A percentile compares a stretch with the other conserved stretches of the same genome.
Conservation (phyloP, 2,113 vertebrate species). For the Lepidothrix coronata region DNA sequence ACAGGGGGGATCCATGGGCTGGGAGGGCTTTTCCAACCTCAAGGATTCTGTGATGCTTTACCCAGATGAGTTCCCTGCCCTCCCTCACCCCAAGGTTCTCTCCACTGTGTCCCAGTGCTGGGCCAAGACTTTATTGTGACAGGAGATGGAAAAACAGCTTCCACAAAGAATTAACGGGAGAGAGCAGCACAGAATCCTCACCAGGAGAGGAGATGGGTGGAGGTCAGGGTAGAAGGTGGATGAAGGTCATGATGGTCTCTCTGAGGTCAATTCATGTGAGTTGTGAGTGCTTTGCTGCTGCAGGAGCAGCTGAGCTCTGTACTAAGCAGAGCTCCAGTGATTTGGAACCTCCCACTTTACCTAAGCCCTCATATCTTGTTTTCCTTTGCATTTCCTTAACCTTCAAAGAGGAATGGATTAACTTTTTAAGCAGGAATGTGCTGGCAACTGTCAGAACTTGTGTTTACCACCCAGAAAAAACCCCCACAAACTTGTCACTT, state of each 20-base stretch:
- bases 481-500: background rate
- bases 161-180: background rate
- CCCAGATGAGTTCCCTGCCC: background rate
- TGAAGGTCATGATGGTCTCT: background rate
- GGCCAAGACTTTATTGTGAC: background rate
- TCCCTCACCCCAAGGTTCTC: background rate
- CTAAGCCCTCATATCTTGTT: conserved; percentile 19
- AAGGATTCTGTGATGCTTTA: background rate
- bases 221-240: background rate
- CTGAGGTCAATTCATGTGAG: background rate
- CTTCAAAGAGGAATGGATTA: conserved; percentile 26
- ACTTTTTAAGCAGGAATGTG: background rate
- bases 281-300: background rate
- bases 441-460: background rate
- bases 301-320: background rate
- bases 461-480: background rate
- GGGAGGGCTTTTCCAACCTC: background rate
- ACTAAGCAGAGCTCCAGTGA: background rate
- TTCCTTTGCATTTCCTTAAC: conserved; percentile 34
- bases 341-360: conserved; percentile 19
- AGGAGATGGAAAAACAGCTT: background rate
- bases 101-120: background rate
- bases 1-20: too few species aligned
- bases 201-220: background rate
- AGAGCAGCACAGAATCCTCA: background rate